A percentile compares a stretch with the other conserved stretches of the same genome.
Evolutionary conservation across 2,888 invertebrate genomes (phyloP).

Genomic region (Metallyticus violacea): DNA sequence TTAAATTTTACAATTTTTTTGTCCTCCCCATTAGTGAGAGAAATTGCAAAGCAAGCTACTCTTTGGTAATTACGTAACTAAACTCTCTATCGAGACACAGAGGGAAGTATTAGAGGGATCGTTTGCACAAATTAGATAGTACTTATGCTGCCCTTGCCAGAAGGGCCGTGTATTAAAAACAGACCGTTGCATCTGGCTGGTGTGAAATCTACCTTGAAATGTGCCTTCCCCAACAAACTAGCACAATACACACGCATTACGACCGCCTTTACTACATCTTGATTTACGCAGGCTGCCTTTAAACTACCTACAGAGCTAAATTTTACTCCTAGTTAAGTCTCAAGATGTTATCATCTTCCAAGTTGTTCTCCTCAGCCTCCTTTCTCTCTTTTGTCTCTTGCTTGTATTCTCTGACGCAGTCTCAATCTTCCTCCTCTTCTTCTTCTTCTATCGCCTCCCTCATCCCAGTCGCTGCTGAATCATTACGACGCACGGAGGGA

Average conservation of each 20-base stretch:
- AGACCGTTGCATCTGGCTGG: not conserved
- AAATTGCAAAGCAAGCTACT: no score
- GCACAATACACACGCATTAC: not conserved
- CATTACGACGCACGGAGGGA: not conserved
- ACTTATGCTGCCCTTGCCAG: not conserved
- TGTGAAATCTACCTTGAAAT: not conserved
- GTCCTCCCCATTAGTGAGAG: no score
- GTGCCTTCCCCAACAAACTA: not conserved
- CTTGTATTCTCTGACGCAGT: not conserved
- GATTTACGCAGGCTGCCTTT: not conserved
- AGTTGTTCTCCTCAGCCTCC: not conserved
- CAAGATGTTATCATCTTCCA: constrained; percentile 13
- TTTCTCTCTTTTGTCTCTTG: not conserved
- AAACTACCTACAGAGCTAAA: not conserved
- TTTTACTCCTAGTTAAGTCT: constrained; percentile 19
- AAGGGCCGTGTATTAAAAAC: not conserved
- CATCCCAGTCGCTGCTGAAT: not conserved
- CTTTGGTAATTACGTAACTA: no score
- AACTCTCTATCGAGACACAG: no score
- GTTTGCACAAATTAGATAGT: not conserved
- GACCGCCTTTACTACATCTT: not conserved
- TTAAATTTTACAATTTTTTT: no score
- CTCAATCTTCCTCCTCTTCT: constrained; percentile 6
- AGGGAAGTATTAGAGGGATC: not conserved
- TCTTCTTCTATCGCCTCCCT: not conserved